Base-by-base conservation (phyloP, 2,113 vertebrate species). In the Ia io region DNA sequence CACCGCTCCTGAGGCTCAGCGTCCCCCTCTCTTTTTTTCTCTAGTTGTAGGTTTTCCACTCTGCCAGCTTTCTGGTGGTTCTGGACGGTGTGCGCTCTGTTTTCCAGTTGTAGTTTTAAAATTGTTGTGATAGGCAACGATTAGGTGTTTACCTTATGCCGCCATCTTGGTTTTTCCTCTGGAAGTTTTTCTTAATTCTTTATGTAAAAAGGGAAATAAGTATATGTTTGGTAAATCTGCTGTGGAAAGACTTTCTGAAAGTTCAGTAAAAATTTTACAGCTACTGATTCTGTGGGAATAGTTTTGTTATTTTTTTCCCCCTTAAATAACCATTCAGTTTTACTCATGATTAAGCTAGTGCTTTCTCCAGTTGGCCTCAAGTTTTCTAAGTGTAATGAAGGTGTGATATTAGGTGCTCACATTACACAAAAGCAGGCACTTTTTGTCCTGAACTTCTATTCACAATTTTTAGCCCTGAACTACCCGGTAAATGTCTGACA, bases 251-350 rank as follows among this genome's bases (percentile, higher is more conserved):
- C 93, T 71, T 95, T 90, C 69, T 71, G 49, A 88, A 53, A 18
- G n/a, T 84, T 40, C 35, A 96, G 56, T 91, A 70, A 88, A 96
- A 98, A 77, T 74, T 70, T 89, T 67, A 74, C 30, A 61, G 30
- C 61, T 88, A 20, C 78, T 85, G 69, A 89, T 20, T 95, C 47
- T 47, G 85, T 74, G 10, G 20, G 61, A 96, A 77, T 32, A 95
- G 23, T 93, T 94, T 90, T 95, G 17, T 95, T 88, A 80, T 73
- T 47, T 84, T 78, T 20, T 78, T 20, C 11, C 9, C 47, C 56
- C 88, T 84, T 77, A 97, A 95, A 95, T 82, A 95, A 80, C 42
- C 40, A 86, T 70, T 89, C 85, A 25, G 70, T 87, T 95, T 85
- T 73, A 88, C 20, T 82, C 95, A 47, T 87, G 37, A 49, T 93